Percentiles rank a stretch among this genome's conserved stretches.
phyloP scores from a whole-genome alignment of 2,888 invertebrate species.

The Nephrotoma guestfalica region DNA sequence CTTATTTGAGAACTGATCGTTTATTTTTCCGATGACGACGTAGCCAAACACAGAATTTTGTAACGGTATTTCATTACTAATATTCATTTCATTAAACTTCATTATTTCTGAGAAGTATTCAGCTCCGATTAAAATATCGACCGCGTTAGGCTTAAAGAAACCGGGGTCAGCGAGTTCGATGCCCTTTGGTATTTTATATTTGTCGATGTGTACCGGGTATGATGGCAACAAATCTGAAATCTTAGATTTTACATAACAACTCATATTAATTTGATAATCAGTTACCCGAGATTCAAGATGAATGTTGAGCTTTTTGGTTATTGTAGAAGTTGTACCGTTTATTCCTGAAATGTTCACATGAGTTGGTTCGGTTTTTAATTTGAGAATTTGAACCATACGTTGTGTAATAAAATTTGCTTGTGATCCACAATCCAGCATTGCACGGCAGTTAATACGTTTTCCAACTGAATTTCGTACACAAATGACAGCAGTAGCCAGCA shows the following conservation, averaged over 20 bases:
- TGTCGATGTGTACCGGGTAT: neutral
- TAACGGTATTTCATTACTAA: neutral
- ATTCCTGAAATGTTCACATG: neutral
- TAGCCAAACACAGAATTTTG: slow-evolving; percentile 2
- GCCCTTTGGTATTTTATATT: slow-evolving; percentile 8
- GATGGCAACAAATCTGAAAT: neutral
- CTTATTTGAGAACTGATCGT: neutral
- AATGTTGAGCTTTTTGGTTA: neutral
- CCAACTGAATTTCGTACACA: too few relatives aligned
- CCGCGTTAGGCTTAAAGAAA: neutral
- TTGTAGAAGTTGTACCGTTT: neutral
- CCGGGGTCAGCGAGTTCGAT: neutral
- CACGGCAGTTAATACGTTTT: too few relatives aligned
- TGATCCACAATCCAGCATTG: neutral
- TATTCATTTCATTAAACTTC: neutral
- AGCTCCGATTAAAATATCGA: slow-evolving; percentile 1
- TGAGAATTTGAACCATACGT: neutral
- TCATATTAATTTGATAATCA: neutral
- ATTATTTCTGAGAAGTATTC: neutral
- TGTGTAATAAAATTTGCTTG: neutral
- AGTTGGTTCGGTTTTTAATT: neutral
- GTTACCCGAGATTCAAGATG: neutral
- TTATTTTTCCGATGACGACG: neutral
- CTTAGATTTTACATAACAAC: neutral
- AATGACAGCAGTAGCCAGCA: too few relatives aligned